Conservation (phyloP, 2,113 vertebrate species). For the Pangasianodon hypophthalmus region DNA sequence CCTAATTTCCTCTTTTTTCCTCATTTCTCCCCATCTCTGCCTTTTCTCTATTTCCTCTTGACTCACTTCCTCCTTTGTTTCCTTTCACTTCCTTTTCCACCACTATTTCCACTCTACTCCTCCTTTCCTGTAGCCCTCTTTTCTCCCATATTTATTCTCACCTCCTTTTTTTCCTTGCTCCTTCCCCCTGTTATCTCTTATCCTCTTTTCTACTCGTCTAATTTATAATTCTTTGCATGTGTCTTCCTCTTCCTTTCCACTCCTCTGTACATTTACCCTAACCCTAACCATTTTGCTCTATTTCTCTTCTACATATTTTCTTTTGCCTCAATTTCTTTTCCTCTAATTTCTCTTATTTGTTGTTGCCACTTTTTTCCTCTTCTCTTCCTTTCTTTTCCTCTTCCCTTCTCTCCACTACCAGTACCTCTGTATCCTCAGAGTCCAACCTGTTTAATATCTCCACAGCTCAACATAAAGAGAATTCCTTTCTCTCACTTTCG, state of each 20-base stretch:
- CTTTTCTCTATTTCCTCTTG: constrained; percentile 49
- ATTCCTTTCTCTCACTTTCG: constrained; percentile 34
- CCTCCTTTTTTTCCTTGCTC: neutral
- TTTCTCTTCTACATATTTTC: neutral
- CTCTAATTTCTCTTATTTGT: neutral
- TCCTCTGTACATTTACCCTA: neutral
- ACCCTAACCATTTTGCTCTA: constrained; percentile 37
- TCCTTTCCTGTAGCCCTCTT: neutral
- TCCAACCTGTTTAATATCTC: constrained; percentile 73
- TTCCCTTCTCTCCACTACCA: neutral
- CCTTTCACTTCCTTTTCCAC: neutral
- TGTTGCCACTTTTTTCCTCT: constrained; percentile 37
- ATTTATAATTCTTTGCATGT: neutral
- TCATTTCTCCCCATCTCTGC: constrained; percentile 7
- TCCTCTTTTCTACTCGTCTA: neutral
- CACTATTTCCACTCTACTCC: neutral
- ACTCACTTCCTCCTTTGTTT: constrained; percentile 3
- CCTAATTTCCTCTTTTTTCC: constrained; percentile 6
- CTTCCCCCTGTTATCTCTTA: neutral
- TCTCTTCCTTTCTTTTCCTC: constrained; percentile 32
- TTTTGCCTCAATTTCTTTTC: neutral
- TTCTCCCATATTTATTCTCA: neutral
- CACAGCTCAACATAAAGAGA: constrained; percentile 68
- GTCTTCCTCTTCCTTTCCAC: neutral
- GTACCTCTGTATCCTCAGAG: constrained; percentile 39